Evolutionary conservation across 2,797 vertebrate species (phyloP), one percentile per base, ranked within the genome.

Genomic region (Clamator glandarius): DNA sequence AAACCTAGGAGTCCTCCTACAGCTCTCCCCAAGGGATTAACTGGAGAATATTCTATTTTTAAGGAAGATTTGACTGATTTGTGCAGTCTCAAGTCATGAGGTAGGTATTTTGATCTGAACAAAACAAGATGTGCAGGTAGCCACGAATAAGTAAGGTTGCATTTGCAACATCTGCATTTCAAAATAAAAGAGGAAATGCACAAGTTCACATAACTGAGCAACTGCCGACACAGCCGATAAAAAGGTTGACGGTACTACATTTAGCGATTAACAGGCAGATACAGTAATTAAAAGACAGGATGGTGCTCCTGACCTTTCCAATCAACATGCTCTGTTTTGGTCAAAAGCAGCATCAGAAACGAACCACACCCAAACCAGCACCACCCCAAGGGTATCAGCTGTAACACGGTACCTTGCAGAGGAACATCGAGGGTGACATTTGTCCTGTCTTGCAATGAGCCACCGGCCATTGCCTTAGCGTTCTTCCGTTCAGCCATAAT

Each of bases 401-500:
- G 61, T 63, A 59, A 51, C 17, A 72, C 72, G 36, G 48, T 98
- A 99, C 99, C 99, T 99, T 99, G 99, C 95, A 99, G 97, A 84
- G 99, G 99, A 79, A 99, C 98, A 57, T 99, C 99, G 2, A 99
- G 98, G 89, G 98, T 98, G 81, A 98, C 92, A 8, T 96, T 97
- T 68, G 97, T 87, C 93, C 98, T 96, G 13, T 98, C 98, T 87
- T 99, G 98, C 90, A 98, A 97, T 8, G 99, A 98, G 96, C 98
- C 98, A 97, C 99, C 98, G 96, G 98, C 99, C 97, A 98, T 98
- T 96, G 99, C 98, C 97, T 99, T 99, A 97, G 98, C 98, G 96
- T 98, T 99, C 98, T 99, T 99, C 97, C 99, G 98, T 96, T 99
- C 99, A 18, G 99, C 99, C 99, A 99, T 99, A 98, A 99, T 99